phyloP scores from a whole-genome alignment of 2,888 invertebrate genomes.

The Pseudoips prasinana region DNA sequence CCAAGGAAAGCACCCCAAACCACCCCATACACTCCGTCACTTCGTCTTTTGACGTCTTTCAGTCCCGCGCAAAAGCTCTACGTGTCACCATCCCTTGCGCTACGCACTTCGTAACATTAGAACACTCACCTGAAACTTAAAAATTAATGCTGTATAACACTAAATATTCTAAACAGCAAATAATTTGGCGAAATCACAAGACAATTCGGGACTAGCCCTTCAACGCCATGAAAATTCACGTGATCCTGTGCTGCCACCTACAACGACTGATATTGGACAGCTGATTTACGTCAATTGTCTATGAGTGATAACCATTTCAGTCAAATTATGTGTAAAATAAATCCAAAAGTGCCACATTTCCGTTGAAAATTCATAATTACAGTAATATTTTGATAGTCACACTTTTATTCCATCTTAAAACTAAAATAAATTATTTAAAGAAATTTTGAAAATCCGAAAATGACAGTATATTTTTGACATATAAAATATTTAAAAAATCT shows the following conservation, averaged over 20 bases:
- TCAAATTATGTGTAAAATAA: slow-evolving; percentile 3
- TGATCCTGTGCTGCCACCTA: slow-evolving; percentile 84
- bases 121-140: slow-evolving; percentile 71
- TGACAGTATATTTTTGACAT: slow-evolving; percentile 4
- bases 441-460: no score
- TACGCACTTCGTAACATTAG: slow-evolving; percentile 34
- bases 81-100: slow-evolving; percentile 22
- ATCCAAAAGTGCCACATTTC: not conserved
- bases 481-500: slow-evolving; percentile 1
- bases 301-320: slow-evolving; percentile 39
- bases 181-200: slow-evolving; percentile 81
- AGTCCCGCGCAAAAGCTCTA: slow-evolving; percentile 67
- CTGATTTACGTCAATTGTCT: slow-evolving; percentile 82
- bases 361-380: slow-evolving; percentile 1
- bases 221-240: slow-evolving; percentile 84
- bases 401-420: no score
- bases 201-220: slow-evolving; percentile 81
- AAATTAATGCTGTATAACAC: slow-evolving; percentile 74
- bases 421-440: no score
- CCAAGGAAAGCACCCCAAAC: slow-evolving; percentile 64
- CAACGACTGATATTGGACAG: slow-evolving; percentile 72
- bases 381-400: no score
- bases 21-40: slow-evolving; percentile 61
- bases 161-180: slow-evolving; percentile 74
- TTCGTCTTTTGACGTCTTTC: slow-evolving; percentile 65